Conservation (phyloP, 2,797 vertebrate species). For the Leucoraja ocellata region DNA sequence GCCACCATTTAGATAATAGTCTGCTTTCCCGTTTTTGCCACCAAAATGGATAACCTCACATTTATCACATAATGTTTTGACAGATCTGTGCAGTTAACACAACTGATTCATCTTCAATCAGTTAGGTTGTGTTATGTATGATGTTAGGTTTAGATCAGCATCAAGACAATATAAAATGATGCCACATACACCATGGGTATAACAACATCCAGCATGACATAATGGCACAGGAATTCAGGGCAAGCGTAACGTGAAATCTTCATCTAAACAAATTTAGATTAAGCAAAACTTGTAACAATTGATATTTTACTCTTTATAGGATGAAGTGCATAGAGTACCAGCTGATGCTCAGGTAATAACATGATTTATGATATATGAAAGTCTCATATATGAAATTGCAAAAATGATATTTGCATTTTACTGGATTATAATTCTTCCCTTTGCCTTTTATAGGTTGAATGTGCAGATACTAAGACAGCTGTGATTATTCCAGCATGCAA, state of each 20-base stretch:
- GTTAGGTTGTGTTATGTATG: background rate
- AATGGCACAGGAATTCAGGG: background rate
- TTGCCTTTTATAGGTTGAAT: constrained; percentile 66
- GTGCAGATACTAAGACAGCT: constrained; percentile 76
- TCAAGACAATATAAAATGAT: background rate
- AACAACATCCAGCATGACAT: background rate
- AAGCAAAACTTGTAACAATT: constrained; percentile 2
- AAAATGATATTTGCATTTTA: constrained; percentile 28
- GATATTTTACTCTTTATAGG: constrained; percentile 50
- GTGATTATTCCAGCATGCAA: constrained; percentile 74
- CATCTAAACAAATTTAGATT: background rate
- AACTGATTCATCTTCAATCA: too few relatives aligned
- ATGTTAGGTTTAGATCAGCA: background rate
- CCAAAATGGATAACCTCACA: too few relatives aligned
- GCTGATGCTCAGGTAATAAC: constrained; percentile 80
- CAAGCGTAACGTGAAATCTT: background rate
- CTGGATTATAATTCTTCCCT: background rate
- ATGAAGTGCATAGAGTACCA: constrained; percentile 80
- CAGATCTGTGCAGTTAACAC: background rate
- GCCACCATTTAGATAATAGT: too few relatives aligned
- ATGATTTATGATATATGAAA: background rate
- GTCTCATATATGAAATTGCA: background rate
- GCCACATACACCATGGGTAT: background rate
- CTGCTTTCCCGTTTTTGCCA: too few relatives aligned
- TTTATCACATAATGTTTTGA: background rate